Evolutionary conservation across 2,888 invertebrate species (phyloP).

Genomic region (Melinaea menophilus): DNA sequence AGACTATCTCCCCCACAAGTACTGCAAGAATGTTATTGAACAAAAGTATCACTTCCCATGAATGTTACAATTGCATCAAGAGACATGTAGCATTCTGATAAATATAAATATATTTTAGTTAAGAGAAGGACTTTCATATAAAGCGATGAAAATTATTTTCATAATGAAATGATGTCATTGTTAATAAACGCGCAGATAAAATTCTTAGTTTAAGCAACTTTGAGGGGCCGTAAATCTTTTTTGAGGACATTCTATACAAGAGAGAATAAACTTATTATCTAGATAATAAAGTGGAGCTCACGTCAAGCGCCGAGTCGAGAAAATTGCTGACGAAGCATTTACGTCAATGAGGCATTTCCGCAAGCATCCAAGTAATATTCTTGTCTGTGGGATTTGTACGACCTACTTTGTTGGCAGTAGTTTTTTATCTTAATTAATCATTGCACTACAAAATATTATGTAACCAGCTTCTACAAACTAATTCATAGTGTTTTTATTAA

Average conservation of each 20-base stretch:
- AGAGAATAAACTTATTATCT: slow-evolving; percentile 6
- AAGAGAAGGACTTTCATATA: too few species aligned
- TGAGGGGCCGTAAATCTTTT: not conserved
- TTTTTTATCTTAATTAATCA: slow-evolving; percentile 9
- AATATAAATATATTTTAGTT: not conserved
- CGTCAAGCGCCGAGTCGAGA: slow-evolving; percentile 15
- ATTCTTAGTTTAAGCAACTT: not conserved
- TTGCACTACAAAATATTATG: not conserved
- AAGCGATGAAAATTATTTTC: too few species aligned
- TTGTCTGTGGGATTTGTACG: slow-evolving; percentile 4
- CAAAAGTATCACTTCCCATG: not conserved
- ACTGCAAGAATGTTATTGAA: slow-evolving; percentile 5
- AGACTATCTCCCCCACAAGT: slow-evolving; percentile 4
- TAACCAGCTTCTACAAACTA: too few species aligned
- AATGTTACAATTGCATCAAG: not conserved
- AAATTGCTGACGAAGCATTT: slow-evolving; percentile 21
- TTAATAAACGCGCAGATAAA: too few species aligned
- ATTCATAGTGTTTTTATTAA: too few species aligned
- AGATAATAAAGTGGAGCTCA: slow-evolving; percentile 12
- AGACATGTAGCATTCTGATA: not conserved
- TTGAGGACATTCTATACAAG: slow-evolving; percentile 1
- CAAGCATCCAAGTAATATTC: slow-evolving; percentile 15
- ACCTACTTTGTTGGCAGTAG: slow-evolving; percentile 13
- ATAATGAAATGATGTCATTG: too few species aligned
- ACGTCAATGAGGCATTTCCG: slow-evolving; percentile 26